phyloP scores from a whole-genome alignment of 2,113 vertebrate genomes.

The Entomyzon cyanotis region DNA sequence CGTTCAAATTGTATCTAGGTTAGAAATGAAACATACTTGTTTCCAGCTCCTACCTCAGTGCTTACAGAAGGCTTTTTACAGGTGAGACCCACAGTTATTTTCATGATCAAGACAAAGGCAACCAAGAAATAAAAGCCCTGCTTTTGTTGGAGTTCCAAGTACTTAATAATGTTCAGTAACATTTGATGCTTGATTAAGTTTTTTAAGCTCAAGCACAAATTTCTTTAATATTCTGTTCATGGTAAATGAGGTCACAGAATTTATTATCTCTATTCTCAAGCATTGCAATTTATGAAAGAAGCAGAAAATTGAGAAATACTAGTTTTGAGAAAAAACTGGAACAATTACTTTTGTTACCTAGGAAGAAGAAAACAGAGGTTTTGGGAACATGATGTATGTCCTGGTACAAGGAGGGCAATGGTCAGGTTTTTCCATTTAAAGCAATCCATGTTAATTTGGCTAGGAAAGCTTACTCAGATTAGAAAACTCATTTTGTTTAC shows the following conservation, averaged over 20 bases:
- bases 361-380: not conserved
- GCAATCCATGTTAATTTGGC: not conserved
- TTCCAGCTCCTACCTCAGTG: not conserved
- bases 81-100: not conserved
- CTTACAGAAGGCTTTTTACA: not conserved
- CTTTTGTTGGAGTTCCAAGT: not conserved
- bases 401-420: not conserved
- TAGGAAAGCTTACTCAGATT: not conserved
- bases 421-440: conserved; percentile 19
- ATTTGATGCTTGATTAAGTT: not conserved
- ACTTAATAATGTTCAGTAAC: not conserved
- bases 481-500: conserved; percentile 1
- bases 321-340: not conserved
- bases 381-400: not conserved
- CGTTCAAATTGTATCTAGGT: not conserved
- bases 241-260: not conserved
- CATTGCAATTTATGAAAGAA: not conserved
- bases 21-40: not conserved
- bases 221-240: not conserved
- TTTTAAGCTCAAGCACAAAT: not conserved
- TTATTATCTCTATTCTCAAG: not conserved
- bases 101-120: not conserved
- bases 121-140: not conserved
- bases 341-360: not conserved
- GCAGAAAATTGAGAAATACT: not conserved